Evolutionary conservation across 2,797 vertebrate genomes (phyloP).

Genomic region (Pipistrellus nathusii): DNA sequence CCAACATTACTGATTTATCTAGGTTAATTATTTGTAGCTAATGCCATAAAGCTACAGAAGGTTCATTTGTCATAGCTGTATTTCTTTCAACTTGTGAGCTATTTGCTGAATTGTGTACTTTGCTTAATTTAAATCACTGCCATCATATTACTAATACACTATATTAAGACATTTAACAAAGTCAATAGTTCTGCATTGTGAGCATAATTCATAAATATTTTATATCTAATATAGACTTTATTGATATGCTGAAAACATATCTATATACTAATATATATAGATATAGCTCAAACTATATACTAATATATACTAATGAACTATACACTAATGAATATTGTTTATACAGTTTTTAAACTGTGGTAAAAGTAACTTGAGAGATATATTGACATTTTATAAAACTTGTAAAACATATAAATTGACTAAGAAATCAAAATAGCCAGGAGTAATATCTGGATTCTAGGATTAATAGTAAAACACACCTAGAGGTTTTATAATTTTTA

Average conservation of each 20-base stretch:
- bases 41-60: neutral
- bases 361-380: neutral
- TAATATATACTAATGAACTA: no score
- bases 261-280: no score
- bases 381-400: neutral
- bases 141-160: neutral
- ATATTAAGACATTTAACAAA: constrained; percentile 39
- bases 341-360: neutral
- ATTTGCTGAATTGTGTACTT: neutral
- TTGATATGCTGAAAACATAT: neutral
- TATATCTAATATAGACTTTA: neutral
- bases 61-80: neutral
- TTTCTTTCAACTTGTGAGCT: neutral
- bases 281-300: no score
- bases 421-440: neutral
- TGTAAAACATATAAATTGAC: neutral
- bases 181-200: neutral
- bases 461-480: neutral
- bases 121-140: neutral
- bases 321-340: neutral
- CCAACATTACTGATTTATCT: neutral
- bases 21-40: neutral
- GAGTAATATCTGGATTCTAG: neutral
- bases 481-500: constrained; percentile 16
- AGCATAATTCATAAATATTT: neutral